Evolutionary conservation across 1,140 invertebrate species (phyloP), one percentile per base, ranked within the genome.

Genomic region (Drosophila truncata): DNA sequence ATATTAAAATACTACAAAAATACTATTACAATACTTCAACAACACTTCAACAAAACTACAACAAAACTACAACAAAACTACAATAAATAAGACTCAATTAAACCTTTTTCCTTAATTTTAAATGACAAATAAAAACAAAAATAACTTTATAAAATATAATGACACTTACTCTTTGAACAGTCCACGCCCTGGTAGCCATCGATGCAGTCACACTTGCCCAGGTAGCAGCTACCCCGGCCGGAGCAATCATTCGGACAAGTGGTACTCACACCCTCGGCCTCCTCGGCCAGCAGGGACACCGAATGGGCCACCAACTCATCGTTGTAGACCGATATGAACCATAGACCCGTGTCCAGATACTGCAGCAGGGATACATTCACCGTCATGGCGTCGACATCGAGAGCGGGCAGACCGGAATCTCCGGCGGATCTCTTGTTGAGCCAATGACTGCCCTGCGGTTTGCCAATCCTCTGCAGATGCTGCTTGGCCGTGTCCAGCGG

Each of bases 251-350:
- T 97, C 5, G 97, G 97, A 93, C 98, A 99, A 58, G 96, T 96
- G 47, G 97, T 97, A 58, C 96, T 97, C 7, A 98, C 95, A 18
- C 96, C 97, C 93, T 97, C 96, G 6, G 96, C 97, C 93, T 97
- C 96, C 61, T 96, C 96, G 54, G 97, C 96, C 58, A 97, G 94
- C 91, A 97, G 94, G 49, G 96, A 95, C 2, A 98, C 96, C 81
- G 95, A 96, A 91, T 98, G 96, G 20, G 97, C 95, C 74, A 97
- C 95, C 10, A 97, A 93, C 90, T 98, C 97, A 92, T 99, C 98
- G 93, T 99, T 99, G 93, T 99, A 99, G 64, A 99, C 95, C 6
- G 97, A 97, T 35, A 99, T 94, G 94, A 98, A 99, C 98, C 98
- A 99, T 63, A 96, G 95, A 8, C 98, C 98, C 14, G 96, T 96